Percentiles rank a stretch among this genome's conserved stretches.
Evolutionary conservation across 2,888 invertebrate genomes (phyloP).

Genomic region (Strigamia maritima): DNA sequence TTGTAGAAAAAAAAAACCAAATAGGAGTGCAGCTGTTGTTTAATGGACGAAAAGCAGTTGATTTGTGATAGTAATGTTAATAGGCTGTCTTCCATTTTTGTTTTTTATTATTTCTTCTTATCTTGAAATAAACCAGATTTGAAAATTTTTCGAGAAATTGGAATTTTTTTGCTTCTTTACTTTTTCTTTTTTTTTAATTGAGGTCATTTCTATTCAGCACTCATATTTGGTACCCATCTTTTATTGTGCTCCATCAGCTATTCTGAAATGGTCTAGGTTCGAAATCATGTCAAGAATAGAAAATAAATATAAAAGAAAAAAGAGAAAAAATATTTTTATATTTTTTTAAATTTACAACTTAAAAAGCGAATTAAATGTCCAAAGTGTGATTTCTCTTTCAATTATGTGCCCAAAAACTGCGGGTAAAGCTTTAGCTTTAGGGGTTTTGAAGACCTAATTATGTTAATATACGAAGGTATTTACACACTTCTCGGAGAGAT

Average conservation of each 20-base stretch:
- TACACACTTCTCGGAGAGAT: neutral
- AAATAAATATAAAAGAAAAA: neutral
- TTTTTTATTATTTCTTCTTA: neutral
- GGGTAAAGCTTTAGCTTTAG: no score
- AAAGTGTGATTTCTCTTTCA: no score
- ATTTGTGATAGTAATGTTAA: conserved; percentile 28
- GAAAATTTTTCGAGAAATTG: neutral
- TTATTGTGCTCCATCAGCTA: conserved; percentile 24
- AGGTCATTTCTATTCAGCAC: conserved; percentile 23
- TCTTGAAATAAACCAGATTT: neutral
- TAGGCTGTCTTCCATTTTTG: conserved; percentile 18
- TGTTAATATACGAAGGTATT: neutral
- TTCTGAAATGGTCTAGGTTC: neutral
- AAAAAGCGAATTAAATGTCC: neutral
- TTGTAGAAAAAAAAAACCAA: neutral
- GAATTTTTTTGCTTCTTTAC: neutral
- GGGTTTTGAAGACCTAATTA: neutral
- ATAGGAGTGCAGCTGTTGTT: conserved; percentile 27
- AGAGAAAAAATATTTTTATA: neutral
- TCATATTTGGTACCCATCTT: conserved; percentile 7
- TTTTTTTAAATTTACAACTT: neutral
- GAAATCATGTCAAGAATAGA: conserved; percentile 15
- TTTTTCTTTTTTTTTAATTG: conserved; percentile 18
- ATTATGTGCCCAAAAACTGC: no score
- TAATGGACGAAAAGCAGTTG: conserved; percentile 25